Base-by-base conservation (phyloP, 1,140 invertebrate genomes). In the Anoplolepis gracilipes region DNA sequence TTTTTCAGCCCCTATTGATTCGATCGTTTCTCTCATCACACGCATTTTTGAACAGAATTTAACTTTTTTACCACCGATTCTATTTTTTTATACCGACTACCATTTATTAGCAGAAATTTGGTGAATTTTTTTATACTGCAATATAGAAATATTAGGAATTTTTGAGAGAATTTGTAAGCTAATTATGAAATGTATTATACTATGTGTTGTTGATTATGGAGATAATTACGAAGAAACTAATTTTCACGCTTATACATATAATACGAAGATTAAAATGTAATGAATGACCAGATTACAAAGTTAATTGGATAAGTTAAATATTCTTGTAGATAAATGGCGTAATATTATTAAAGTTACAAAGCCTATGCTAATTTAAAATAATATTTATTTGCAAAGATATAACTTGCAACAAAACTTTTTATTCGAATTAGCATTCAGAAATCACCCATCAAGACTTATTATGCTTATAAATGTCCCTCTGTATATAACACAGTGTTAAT, bases 191-290 rank as follows among this genome's bases (percentile, higher is more conserved):
- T 55, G 19, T 55, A 4, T 53, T n/a, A n/a, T n/a, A 49, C 4
- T 64, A 59, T 55, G 13, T 53, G 22, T 39, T 8, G 25, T 81
- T 39, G 25, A 42, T 42, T 42, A 49, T 22, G 2, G 6, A 22
- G 16, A 70, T 59, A 70, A 70, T 30, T 57, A 70, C 2, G 11
- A 70, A 30, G 42, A 19, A 61, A 82, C 53, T 82, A 59, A 61
- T 59, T 72, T 61, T 72, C 36, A 5, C 33, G 22, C 1, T 39
- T 53, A 30, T 13, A 49, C 46, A 49, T 11, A 42, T 59, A 28
- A 39, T 72, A 53, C 33, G n/a, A 39, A 72, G 53, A 72, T 72
- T 61, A 72, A 82, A 82, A 82, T 67, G 62, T 78, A 67, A 77
- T 39, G 77, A 22, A 70, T 28, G 11, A 72, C 25, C 42, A 57